Evolutionary conservation across 2,797 vertebrate species (phyloP), one percentile per base, ranked within the genome.

Genomic region (Paramormyrops hopkinsi): DNA sequence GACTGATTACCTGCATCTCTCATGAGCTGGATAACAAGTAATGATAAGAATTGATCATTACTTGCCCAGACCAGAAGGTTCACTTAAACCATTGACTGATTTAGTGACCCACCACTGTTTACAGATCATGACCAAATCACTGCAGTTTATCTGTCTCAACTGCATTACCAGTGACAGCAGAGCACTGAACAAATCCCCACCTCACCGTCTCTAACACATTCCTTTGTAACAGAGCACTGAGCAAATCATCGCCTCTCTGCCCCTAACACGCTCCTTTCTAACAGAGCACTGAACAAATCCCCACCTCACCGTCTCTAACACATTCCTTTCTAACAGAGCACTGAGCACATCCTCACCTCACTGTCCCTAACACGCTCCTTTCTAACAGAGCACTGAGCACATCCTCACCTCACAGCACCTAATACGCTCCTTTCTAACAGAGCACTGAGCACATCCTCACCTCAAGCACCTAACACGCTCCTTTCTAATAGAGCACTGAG

Each of bases 11-110:
- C 65, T 73, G 65, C 29, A 73, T 73, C 29, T 73, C 65, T 73
- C 73, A 44, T 44, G 14, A 44, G 37, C 73, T n/a, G 73, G 41
- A 29, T 41, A 41, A 79, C 17, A 44, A 41, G 37, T 79, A 41
- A 79, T 79, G 73, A 79, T 79, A 37, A 79, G 73, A 79, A 79
- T 44, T 79, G 73, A 79, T 76, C 73, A 7, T 56, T 56, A 56
- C 37, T 37, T 76, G 33, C 29, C 73, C 37, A 41, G 73, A 41
- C 73, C 12, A 41, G 73, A 17, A 41, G 29, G 33, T 41, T 76
- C 37, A 76, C 14, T 76, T 37, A 76, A 41, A 41, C 73, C 37
- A 76, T 8, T 76, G 73, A 69, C 73, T 41, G 73, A 76, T 41
- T 76, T 17, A 76, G 12, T 76, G 73, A 44, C 73, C 33, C 12